These are phyloP conservation scores for Diplazon laetatorius DNA, from an alignment of 2,888 invertebrate species.

Conservation along the genomic window DNA sequence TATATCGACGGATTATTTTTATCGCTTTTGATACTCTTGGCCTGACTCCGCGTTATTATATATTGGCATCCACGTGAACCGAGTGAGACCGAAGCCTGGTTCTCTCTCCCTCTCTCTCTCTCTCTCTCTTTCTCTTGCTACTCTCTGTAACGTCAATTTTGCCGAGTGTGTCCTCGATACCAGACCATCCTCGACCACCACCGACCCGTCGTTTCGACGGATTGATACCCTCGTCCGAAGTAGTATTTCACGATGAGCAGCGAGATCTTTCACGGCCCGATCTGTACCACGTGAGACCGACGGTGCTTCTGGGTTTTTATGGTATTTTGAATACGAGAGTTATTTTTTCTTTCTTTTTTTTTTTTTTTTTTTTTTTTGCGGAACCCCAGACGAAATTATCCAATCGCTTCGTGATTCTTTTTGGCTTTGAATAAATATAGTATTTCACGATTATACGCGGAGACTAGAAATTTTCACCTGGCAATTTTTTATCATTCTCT, in stretches of 20 bases:
- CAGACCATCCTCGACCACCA: not conserved
- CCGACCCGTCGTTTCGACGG: constrained; percentile 54
- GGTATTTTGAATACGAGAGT: constrained; percentile 14
- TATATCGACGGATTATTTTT: constrained; percentile 62
- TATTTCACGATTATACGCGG: not conserved
- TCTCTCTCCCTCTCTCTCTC: too few species aligned
- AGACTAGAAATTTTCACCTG: too few species aligned
- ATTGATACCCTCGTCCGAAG: constrained; percentile 53
- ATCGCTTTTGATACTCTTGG: constrained; percentile 45
- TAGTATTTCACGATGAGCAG: constrained; percentile 52
- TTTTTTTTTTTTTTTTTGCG: too few species aligned
- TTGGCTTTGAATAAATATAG: not conserved
- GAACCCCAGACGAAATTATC: constrained; percentile 27
- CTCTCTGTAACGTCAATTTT: constrained; percentile 32
- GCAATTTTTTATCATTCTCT: too few species aligned
- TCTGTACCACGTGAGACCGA: constrained; percentile 32
- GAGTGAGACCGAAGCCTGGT: constrained; percentile 12
- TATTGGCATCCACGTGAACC: constrained; percentile 30
- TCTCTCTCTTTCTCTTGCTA: too few species aligned
- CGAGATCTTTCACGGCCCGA: constrained; percentile 20
- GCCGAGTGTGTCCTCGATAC: constrained; percentile 13
- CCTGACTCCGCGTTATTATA: constrained; percentile 62
- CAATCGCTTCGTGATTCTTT: constrained; percentile 8
- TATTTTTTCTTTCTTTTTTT: too few species aligned
- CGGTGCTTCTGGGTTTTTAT: constrained; percentile 40